phyloP scores from a whole-genome alignment of 2,113 vertebrate genomes.

The Serranochromis macrocephalus region DNA sequence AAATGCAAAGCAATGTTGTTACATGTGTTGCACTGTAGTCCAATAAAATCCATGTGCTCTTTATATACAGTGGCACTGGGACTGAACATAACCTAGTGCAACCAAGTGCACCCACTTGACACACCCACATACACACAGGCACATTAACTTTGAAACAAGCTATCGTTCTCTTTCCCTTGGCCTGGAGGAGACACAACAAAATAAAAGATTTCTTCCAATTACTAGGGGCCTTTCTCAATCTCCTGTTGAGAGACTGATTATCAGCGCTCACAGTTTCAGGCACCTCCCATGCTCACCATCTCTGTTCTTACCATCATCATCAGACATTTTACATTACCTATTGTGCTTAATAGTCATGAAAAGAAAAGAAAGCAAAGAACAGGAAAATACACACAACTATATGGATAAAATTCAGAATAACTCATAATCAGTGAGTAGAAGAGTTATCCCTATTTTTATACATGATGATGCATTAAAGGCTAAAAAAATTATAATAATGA shows the following conservation, averaged over 20 bases:
- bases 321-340: not conserved
- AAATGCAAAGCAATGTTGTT: not conserved
- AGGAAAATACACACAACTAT: not conserved
- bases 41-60: not conserved
- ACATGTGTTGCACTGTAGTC: not conserved
- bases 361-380: not conserved
- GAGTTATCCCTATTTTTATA: not conserved
- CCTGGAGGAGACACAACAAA: not conserved
- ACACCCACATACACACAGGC: not conserved
- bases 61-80: not conserved
- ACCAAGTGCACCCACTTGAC: not conserved
- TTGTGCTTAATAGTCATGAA: not conserved
- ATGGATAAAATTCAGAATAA: not conserved
- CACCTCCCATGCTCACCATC: not conserved
- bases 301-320: not conserved
- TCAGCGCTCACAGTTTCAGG: not conserved
- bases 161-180: not conserved
- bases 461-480: not conserved
- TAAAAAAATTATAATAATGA: not conserved
- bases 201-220: not conserved
- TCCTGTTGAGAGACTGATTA: slow-evolving; percentile 16
- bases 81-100: not conserved
- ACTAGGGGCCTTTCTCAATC: not conserved
- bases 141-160: not conserved
- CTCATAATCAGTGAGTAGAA: not conserved